These are phyloP conservation scores for Plusia festucae DNA, from an alignment of 2,888 invertebrate species.

Conservation along the genomic window DNA sequence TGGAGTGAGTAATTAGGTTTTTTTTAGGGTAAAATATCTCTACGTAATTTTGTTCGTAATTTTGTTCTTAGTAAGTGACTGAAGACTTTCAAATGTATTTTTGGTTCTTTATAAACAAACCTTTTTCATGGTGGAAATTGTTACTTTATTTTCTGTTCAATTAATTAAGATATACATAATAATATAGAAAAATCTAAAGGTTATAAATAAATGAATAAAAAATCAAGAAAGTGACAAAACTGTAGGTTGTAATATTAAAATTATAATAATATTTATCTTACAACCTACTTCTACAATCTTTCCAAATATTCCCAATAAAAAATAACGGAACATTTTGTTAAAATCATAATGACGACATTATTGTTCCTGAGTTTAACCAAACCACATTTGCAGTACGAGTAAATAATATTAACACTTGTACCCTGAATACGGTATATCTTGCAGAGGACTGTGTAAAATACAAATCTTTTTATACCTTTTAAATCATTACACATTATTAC, in stretches of 20 bases:
- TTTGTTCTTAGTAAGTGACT: conserved; percentile 37
- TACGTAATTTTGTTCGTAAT: conserved; percentile 31
- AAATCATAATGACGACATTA: conserved; percentile 31
- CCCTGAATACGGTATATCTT: conserved; percentile 26
- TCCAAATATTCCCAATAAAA: conserved; percentile 17
- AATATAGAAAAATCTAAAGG: too few species aligned
- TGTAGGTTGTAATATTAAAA: too few species aligned
- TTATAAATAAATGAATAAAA: too few species aligned
- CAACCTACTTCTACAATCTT: neutral
- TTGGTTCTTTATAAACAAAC: conserved; percentile 10
- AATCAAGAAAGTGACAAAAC: too few species aligned
- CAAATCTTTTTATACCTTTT: conserved; percentile 45
- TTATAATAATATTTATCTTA: neutral
- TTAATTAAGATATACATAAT: too few species aligned
- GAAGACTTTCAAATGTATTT: neutral
- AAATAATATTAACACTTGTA: conserved; percentile 35
- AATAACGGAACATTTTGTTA: conserved; percentile 19
- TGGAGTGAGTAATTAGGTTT: conserved; percentile 63
- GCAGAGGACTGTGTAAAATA: conserved; percentile 29
- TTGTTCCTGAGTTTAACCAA: conserved; percentile 20
- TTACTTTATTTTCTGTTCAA: too few species aligned
- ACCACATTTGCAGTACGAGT: conserved; percentile 19
- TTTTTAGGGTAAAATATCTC: conserved; percentile 45
- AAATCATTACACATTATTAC: conserved; percentile 59
- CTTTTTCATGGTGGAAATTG: too few species aligned